These are phyloP conservation scores for Xenopus petersii DNA, from an alignment of 2,797 vertebrate genomes.

Conservation along the genomic window DNA sequence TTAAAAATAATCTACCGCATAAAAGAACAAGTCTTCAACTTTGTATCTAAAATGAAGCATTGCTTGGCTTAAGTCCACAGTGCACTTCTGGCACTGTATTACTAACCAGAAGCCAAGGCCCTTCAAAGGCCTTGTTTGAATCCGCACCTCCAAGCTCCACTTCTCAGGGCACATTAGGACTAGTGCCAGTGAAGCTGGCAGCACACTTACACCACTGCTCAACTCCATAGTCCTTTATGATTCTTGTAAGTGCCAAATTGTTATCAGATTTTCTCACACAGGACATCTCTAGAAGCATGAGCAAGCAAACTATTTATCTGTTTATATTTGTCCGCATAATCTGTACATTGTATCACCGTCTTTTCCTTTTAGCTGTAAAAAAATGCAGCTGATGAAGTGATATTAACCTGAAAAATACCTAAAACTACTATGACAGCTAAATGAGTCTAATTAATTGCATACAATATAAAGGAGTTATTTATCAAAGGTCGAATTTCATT, in stretches of 20 bases:
- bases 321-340: neutral
- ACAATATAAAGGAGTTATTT: too few species aligned
- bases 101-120: slow-evolving; percentile 35
- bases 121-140: slow-evolving; percentile 39
- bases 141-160: slow-evolving; percentile 40
- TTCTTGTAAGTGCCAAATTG: slow-evolving; percentile 22
- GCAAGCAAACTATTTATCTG: neutral
- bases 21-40: slow-evolving; percentile 1
- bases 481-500: too few species aligned
- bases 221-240: slow-evolving; percentile 23
- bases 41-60: slow-evolving; percentile 13
- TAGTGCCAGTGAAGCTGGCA: slow-evolving; percentile 40
- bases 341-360: neutral
- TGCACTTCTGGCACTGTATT: slow-evolving; percentile 26
- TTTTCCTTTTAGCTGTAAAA: neutral
- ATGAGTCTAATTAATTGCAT: too few species aligned
- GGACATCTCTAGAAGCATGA: slow-evolving; percentile 17
- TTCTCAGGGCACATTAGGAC: slow-evolving; percentile 40
- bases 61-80: slow-evolving; percentile 32
- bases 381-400: neutral
- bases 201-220: slow-evolving; percentile 22
- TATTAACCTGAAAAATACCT: too few species aligned
- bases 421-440: too few species aligned
- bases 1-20: neutral
- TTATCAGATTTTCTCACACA: slow-evolving; percentile 29